Conservation (phyloP, 2,888 invertebrate species). For the Drosophila mettleri region DNA sequence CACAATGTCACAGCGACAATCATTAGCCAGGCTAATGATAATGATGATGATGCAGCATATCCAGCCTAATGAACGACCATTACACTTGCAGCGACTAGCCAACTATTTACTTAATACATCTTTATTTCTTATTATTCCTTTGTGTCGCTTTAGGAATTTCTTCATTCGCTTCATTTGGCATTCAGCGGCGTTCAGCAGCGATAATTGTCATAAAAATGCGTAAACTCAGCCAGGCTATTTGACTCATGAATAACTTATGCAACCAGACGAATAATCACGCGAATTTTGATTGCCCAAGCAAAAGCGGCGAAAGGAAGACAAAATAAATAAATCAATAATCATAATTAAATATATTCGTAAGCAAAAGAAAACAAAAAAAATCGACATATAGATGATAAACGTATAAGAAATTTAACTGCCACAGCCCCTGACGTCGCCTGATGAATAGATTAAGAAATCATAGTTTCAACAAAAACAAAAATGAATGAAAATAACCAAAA, state of each 20-base stretch:
- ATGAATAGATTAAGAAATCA: constrained; percentile 47
- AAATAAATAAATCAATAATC: constrained; percentile 35
- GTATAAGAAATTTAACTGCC: constrained; percentile 17
- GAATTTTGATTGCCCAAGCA: constrained; percentile 47
- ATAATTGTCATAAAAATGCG: constrained; percentile 47
- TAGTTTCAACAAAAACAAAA: neutral
- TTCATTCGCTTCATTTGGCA: constrained; percentile 54
- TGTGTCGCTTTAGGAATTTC: constrained; percentile 9
- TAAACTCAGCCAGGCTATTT: constrained; percentile 27
- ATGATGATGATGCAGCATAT: constrained; percentile 26
- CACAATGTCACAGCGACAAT: constrained; percentile 36
- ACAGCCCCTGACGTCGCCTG: constrained; percentile 23
- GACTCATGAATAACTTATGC: constrained; percentile 50
- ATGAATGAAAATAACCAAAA: constrained; percentile 12
- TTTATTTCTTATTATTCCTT: neutral
- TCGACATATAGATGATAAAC: constrained; percentile 12
- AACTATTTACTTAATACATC: neutral
- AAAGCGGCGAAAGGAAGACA: neutral
- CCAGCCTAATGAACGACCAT: constrained; percentile 11
- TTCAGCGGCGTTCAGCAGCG: constrained; percentile 49
- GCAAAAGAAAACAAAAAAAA: constrained; percentile 13
- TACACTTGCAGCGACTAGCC: constrained; percentile 1
- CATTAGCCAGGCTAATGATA: constrained; percentile 23
- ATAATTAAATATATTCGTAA: constrained; percentile 33
- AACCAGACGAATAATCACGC: constrained; percentile 33